Conservation (phyloP, 2,888 invertebrate genomes). For the Hemithea aestivaria region DNA sequence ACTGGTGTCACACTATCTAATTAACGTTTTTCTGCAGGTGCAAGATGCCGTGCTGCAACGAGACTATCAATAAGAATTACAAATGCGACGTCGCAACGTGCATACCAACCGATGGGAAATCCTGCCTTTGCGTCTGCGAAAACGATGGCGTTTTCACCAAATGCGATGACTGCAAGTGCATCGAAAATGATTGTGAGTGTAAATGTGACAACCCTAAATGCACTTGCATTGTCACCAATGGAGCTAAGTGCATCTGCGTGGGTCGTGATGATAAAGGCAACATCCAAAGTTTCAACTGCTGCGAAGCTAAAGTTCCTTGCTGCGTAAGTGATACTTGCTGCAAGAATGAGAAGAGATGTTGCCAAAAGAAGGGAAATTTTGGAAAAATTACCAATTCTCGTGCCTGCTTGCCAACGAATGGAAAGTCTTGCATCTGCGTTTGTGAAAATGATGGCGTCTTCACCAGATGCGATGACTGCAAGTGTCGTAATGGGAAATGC, state of each 20-base stretch:
- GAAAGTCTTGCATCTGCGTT: slow-evolving; percentile 37
- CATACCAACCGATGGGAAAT: slow-evolving; percentile 29
- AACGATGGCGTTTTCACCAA: slow-evolving; percentile 29
- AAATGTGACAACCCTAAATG: slow-evolving; percentile 22
- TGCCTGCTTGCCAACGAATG: slow-evolving; percentile 30
- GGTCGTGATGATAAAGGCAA: slow-evolving; percentile 18
- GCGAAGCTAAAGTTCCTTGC: not conserved
- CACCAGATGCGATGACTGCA: slow-evolving; percentile 28
- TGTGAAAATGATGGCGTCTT: slow-evolving; percentile 31
- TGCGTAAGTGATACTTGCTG: not conserved
- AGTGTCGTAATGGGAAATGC: slow-evolving; percentile 28
- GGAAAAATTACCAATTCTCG: slow-evolving; percentile 8
- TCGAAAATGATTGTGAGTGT: slow-evolving; percentile 6
- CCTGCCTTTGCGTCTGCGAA: slow-evolving; percentile 35
- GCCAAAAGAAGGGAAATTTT: too few relatives aligned
- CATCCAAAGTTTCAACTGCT: slow-evolving; percentile 18
- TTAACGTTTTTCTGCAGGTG: slow-evolving; percentile 1
- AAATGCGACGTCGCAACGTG: slow-evolving; percentile 35
- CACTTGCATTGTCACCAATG: slow-evolving; percentile 25
- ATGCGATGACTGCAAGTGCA: slow-evolving; percentile 36
- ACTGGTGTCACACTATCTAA: not conserved
- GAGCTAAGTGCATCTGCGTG: slow-evolving; percentile 26
- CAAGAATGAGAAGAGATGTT: too few relatives aligned
- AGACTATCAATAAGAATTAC: slow-evolving; percentile 27
- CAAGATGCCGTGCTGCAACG: slow-evolving; percentile 49